Evolutionary conservation across 2,888 invertebrate genomes (phyloP).

Genomic region (Hybos culiciformis): DNA sequence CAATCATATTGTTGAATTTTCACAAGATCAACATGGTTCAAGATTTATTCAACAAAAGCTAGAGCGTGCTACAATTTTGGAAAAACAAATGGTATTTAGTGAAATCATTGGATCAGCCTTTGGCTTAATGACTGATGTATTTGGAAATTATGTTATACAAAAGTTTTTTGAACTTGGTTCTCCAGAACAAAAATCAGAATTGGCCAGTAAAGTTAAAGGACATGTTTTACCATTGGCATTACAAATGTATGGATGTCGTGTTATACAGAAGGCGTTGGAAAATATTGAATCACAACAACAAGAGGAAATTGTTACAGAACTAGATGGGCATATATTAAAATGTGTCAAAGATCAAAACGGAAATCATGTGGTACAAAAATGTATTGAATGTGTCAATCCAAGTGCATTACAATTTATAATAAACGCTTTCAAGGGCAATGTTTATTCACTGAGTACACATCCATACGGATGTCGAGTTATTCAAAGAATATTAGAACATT

Average conservation of each 20-base stretch:
- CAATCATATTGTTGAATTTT: slow-evolving; percentile 98
- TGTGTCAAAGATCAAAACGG: slow-evolving; percentile 99
- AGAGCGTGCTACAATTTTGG: slow-evolving; percentile 87
- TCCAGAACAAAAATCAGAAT: slow-evolving; percentile 90
- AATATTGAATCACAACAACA: slow-evolving; percentile 92
- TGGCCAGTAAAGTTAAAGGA: slow-evolving; percentile 72
- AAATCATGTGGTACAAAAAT: slow-evolving; percentile 99
- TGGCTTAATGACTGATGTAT: slow-evolving; percentile 98
- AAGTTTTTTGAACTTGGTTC: slow-evolving; percentile 99
- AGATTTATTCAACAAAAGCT: slow-evolving; percentile 99
- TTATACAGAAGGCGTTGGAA: slow-evolving; percentile 98
- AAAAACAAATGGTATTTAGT: slow-evolving; percentile 96
- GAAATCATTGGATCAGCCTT: slow-evolving; percentile 93
- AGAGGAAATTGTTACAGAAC: slow-evolving; percentile 92
- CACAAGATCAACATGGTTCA: slow-evolving; percentile 94
- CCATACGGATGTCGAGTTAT: slow-evolving; percentile 99
- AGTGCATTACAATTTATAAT: slow-evolving; percentile 87
- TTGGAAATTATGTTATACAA: slow-evolving; percentile 97
- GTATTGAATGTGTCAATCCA: slow-evolving; percentile 99
- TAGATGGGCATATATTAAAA: slow-evolving; percentile 95
- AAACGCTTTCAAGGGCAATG: slow-evolving; percentile 66
- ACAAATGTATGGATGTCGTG: slow-evolving; percentile 99
- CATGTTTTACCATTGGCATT: slow-evolving; percentile 92
- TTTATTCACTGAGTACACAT: slow-evolving; percentile 92
- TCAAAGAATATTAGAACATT: slow-evolving; percentile 97